phyloP scores from a whole-genome alignment of 2,888 invertebrate genomes.

The Dynastes maya region DNA sequence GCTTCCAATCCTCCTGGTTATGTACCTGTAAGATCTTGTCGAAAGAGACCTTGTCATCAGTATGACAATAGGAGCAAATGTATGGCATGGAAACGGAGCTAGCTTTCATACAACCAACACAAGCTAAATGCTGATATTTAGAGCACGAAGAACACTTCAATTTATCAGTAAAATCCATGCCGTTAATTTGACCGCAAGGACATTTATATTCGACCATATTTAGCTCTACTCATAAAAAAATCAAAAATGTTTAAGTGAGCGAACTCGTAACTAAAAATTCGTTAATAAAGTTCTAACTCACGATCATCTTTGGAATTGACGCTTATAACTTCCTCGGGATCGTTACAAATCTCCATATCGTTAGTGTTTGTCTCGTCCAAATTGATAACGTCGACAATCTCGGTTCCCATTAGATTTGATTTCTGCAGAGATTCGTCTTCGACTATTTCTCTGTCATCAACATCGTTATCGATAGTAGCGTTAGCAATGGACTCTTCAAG shows the following conservation, averaged over 20 bases:
- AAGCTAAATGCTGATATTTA: constrained; percentile 23
- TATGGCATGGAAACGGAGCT: background rate
- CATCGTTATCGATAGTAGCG: background rate
- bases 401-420: no score
- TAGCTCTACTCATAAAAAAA: no score
- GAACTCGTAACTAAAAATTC: no score
- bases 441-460: background rate
- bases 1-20: background rate
- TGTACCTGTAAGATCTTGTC: background rate
- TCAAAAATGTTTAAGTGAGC: no score
- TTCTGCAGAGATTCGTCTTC: background rate
- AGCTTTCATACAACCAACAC: background rate
- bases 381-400: background rate
- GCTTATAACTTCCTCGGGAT: background rate
- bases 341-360: background rate
- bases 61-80: constrained; percentile 2
- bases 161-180: background rate
- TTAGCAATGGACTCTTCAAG: background rate
- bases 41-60: background rate
- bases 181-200: background rate
- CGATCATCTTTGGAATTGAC: background rate
- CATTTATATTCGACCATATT: background rate
- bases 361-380: background rate
- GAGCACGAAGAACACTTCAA: constrained; percentile 12
- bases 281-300: background rate